Evolutionary conservation across 2,888 invertebrate species (phyloP).

Genomic region (Epirrhoe alternata): DNA sequence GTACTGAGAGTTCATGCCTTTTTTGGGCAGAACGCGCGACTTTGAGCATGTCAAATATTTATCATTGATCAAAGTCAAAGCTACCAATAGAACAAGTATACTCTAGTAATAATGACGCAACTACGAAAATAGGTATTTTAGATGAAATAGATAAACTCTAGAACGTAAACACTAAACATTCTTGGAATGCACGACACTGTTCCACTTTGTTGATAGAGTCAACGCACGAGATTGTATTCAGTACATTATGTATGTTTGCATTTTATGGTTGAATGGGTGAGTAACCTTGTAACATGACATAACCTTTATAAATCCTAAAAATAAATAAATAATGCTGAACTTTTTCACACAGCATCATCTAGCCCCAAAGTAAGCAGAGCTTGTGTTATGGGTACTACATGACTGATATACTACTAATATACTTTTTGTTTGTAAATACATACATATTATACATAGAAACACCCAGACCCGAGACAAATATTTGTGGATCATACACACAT

Average conservation of each 20-base stretch:
- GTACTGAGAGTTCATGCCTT: background rate
- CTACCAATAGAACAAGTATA: background rate
- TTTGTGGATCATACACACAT: no score
- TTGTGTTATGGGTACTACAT: no score
- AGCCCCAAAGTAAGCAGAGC: no score
- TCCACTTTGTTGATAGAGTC: conserved; percentile 48
- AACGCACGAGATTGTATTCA: conserved; percentile 46
- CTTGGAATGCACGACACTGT: conserved; percentile 46
- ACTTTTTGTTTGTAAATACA: no score
- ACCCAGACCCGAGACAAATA: no score
- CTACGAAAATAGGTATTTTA: conserved; percentile 20
- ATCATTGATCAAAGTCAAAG: conserved; percentile 9
- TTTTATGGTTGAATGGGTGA: conserved; percentile 2
- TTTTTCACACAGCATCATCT: no score
- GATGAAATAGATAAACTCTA: conserved; percentile 21
- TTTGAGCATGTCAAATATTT: no score
- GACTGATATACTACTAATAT: no score
- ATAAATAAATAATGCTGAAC: no score
- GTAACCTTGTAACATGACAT: conserved; percentile 2
- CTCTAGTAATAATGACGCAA: conserved; percentile 15
- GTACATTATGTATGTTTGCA: background rate
- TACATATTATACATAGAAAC: no score
- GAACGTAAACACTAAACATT: conserved; percentile 30
- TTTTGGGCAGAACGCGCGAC: background rate
- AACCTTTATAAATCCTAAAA: background rate